phyloP scores from a whole-genome alignment of 2,888 invertebrate species.

The Chloroclysta siterata region DNA sequence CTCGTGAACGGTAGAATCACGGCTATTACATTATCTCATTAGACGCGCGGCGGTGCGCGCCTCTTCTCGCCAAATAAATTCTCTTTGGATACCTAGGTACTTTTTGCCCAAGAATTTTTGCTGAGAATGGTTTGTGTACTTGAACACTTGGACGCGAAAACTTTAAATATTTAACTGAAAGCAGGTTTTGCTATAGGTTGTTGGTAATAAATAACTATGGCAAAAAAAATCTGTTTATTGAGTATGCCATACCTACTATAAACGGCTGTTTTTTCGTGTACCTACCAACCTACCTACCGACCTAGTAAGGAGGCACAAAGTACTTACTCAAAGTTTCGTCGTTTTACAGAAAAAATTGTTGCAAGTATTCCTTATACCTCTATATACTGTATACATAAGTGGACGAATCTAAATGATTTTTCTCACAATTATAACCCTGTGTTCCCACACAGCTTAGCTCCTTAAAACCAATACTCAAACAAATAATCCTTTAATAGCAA shows the following conservation, averaged over 20 bases:
- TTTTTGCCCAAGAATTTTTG: constrained; percentile 53
- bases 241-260: no score
- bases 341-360: no score
- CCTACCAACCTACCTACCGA: neutral
- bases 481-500: constrained; percentile 77
- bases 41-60: constrained; percentile 72
- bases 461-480: constrained; percentile 37
- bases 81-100: constrained; percentile 68
- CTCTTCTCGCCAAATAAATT: constrained; percentile 78
- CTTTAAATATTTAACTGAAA: constrained; percentile 1
- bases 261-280: neutral
- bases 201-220: neutral
- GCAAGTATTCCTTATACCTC: no score
- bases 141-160: neutral
- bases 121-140: constrained; percentile 14
- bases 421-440: constrained; percentile 8
- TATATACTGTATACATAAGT: no score
- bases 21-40: constrained; percentile 84
- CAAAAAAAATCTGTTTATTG: no score
- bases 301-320: no score
- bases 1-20: constrained; percentile 75
- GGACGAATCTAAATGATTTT: neutral
- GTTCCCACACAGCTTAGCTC: constrained; percentile 31
- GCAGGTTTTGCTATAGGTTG: neutral
- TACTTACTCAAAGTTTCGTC: no score